Base-by-base conservation (phyloP, 92 coral and sea anemone species). In the Scolanthus callimorphus region DNA sequence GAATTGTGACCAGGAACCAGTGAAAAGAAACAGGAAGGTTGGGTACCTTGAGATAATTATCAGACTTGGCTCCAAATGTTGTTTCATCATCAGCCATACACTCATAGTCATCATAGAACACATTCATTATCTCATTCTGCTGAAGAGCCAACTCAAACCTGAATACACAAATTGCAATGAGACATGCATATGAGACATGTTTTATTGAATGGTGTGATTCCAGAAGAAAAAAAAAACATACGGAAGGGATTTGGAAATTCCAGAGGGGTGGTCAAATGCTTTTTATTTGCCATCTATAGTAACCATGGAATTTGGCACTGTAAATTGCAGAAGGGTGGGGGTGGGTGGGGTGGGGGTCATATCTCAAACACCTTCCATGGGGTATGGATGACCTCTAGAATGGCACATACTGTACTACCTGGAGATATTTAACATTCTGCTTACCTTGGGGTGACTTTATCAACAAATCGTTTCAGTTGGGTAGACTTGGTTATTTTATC, bases 51-150 rank as follows among this genome's bases (percentile, higher is more conserved):
- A 94, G 74, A 49, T 84, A 80, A 58, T 86, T 94, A 61, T 94
- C 99, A 30, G 96, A 94, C 63, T 94, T 94, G 24, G 96, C 84
- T 19, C 99, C 99, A 65, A 94, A 94, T 15, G 96, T 88, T n/a
- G 96, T 88, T 67, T 94, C 99, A 61, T 85, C 99, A 53, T 84
- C 95, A 22, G 96, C 96, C 70, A 94, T 75, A 21, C 85, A 86
- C 11, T 80, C 57, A 65, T 89, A 94, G 55, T 94, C 96, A 63
- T 94, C 99, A 62, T 77, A 84, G 49, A 94, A 94, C 29, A 89
- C 99, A 55, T 94, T 85, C 78, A 94, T 71, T 39, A 94, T 89
- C 74, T 84, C 96, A 67, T 94, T 94, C 68, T 94, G 99, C 62
- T 94, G 96, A 29, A 94, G 67, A 23, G 99, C 99, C 71, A 94